phyloP scores from a whole-genome alignment of 2,888 invertebrate species.

The Epinotia bilunana region DNA sequence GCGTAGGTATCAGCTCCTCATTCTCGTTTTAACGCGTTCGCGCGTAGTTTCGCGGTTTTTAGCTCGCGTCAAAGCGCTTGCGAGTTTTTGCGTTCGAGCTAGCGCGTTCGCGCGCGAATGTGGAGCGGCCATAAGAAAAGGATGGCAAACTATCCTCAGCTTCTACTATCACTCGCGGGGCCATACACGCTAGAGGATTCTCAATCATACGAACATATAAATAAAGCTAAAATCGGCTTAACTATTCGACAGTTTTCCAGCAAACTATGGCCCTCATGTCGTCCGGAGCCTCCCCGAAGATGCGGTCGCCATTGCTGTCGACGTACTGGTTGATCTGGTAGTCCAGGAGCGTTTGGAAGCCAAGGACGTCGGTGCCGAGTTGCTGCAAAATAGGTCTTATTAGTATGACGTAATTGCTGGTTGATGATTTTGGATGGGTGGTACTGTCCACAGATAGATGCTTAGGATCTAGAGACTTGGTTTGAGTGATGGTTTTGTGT shows the following conservation, averaged over 20 bases:
- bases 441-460: too few relatives aligned
- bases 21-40: too few relatives aligned
- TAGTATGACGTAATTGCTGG: not conserved
- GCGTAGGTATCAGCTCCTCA: too few relatives aligned
- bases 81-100: too few relatives aligned
- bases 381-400: constrained; percentile 82
- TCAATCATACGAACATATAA: constrained; percentile 9
- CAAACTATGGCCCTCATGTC: constrained; percentile 90
- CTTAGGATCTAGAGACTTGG: too few relatives aligned
- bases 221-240: not conserved
- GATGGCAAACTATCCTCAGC: not conserved
- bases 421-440: not conserved
- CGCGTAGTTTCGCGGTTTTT: too few relatives aligned
- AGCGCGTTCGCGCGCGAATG: too few relatives aligned
- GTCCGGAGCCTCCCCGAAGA: constrained; percentile 91
- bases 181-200: not conserved
- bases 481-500: too few relatives aligned
- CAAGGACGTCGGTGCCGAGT: constrained; percentile 91
- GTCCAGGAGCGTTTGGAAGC: constrained; percentile 90
- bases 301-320: constrained; percentile 88
- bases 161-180: not conserved
- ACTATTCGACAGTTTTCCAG: constrained; percentile 87
- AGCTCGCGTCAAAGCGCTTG: too few relatives aligned
- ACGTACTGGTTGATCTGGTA: constrained; percentile 93
- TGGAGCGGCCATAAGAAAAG: too few relatives aligned